Conservation (phyloP, 1,140 invertebrate genomes). For the Vollenhovia emeryi region DNA sequence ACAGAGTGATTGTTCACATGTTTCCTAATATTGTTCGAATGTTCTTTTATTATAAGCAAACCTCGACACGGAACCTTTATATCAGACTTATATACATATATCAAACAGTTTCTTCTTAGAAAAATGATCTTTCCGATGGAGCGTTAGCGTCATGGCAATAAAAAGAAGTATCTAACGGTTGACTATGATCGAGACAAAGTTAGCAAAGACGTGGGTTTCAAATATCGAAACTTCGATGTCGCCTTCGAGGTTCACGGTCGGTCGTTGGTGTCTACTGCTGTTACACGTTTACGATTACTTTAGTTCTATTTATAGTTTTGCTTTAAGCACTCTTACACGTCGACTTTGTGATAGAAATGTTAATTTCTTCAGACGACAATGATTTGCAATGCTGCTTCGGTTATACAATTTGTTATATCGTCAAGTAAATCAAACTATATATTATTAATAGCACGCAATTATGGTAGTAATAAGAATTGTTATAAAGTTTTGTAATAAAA, state of each 20-base stretch:
- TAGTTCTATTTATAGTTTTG: neutral
- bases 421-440: neutral
- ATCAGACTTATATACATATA: too few relatives aligned
- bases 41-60: too few relatives aligned
- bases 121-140: neutral
- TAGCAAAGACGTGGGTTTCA: neutral
- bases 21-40: too few relatives aligned
- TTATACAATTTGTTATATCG: neutral
- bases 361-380: neutral
- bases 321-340: neutral
- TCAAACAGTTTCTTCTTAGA: neutral
- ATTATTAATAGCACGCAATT: neutral
- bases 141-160: neutral
- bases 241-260: slow-evolving; percentile 23
- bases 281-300: slow-evolving; percentile 29
- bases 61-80: too few relatives aligned
- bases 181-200: neutral
- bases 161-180: slow-evolving; percentile 37
- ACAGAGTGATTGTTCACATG: too few relatives aligned
- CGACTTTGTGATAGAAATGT: neutral
- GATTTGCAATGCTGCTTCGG: neutral
- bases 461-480: neutral
- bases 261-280: neutral
- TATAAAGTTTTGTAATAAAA: neutral
- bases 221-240: neutral